Evolutionary conservation across 2,797 vertebrate species (phyloP).

Genomic region (Manis javanica): DNA sequence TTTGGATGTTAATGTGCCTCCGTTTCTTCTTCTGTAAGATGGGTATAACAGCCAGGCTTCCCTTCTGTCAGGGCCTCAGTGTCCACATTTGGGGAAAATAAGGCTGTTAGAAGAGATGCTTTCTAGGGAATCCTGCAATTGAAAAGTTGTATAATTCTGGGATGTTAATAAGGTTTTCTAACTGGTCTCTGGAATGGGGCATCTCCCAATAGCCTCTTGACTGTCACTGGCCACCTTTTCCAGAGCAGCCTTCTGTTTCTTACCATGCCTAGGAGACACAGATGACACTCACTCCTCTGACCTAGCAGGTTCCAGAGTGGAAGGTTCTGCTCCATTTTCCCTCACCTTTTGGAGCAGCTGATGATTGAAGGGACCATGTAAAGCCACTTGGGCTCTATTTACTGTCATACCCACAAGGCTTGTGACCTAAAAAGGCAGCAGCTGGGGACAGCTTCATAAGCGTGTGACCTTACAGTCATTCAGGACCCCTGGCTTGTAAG

Average conservation of each 20-base stretch:
- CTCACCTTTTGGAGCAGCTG: not conserved
- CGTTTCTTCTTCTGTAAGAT: not conserved
- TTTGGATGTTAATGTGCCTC: not conserved
- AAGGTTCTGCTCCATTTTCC: not conserved
- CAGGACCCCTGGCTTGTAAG: fast-evolving
- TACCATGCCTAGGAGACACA: fast-evolving
- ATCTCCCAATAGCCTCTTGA: not conserved
- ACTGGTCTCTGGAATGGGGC: not conserved
- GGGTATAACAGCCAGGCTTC: not conserved
- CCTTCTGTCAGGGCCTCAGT: not conserved
- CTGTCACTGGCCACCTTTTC: fast-evolving
- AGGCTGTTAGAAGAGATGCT: not conserved
- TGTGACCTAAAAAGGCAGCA: not conserved
- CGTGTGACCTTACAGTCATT: fast-evolving
- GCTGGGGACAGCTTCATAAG: fast-evolving
- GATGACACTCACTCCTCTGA: fast-evolving
- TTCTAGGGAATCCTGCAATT: not conserved
- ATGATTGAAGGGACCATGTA: not conserved
- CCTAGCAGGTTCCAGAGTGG: not conserved
- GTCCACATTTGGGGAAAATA: not conserved
- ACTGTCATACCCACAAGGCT: not conserved
- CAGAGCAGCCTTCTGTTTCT: fast-evolving
- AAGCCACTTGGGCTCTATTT: not conserved
- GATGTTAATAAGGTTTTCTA: not conserved
- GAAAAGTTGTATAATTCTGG: not conserved